Evolutionary conservation across 30 jellyfish, hydroid and myxozoan genomes (phyloP).

Genomic region (Aurelia coerulea): DNA sequence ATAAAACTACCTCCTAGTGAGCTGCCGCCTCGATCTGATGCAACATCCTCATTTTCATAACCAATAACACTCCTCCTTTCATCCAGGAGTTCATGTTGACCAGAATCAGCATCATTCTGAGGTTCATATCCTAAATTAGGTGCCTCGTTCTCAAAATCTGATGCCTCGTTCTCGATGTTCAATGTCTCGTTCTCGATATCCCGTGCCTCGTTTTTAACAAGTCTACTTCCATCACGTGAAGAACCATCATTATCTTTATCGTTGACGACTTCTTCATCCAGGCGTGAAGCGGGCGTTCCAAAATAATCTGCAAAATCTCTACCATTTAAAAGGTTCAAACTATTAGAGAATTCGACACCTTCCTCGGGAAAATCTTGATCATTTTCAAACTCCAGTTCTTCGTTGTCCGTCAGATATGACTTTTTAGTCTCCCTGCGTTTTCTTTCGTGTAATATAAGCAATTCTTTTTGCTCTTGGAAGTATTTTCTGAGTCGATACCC

Average conservation of each 20-base stretch:
- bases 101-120: neutral
- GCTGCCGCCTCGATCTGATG: neutral
- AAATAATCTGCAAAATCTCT: neutral
- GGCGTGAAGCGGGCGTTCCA: neutral
- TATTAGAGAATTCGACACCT: neutral
- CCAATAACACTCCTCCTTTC: neutral
- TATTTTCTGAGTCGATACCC: conserved; percentile 72
- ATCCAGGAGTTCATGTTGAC: neutral
- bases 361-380: neutral
- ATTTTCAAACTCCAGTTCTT: neutral
- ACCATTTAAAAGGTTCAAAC: neutral
- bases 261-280: neutral
- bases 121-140: neutral
- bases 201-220: neutral
- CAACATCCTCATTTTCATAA: neutral
- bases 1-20: neutral
- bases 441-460: conserved; percentile 59
- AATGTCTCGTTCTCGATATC: neutral
- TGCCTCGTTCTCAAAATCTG: neutral
- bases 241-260: neutral
- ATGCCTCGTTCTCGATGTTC: neutral
- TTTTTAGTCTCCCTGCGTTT: conserved; percentile 10
- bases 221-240: neutral
- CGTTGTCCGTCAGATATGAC: neutral
- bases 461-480: conserved; percentile 45